phyloP scores from a whole-genome alignment of 2,888 invertebrate genomes.

The Volucella bombylans region DNA sequence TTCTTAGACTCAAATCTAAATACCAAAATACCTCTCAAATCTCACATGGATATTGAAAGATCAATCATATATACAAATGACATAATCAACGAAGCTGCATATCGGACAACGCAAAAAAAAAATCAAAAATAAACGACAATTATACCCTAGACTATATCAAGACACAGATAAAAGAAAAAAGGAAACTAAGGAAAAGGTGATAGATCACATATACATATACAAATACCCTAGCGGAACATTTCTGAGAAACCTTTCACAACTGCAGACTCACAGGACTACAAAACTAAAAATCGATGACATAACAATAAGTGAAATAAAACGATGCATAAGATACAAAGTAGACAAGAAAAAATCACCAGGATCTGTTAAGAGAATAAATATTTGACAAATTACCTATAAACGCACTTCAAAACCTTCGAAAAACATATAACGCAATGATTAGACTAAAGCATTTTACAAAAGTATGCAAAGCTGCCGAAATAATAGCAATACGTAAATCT shows the following conservation, averaged over 20 bases:
- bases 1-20: no score
- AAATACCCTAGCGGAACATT: background rate
- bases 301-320: constrained; percentile 12
- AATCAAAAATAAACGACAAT: no score
- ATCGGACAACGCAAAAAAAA: no score
- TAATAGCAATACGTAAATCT: background rate
- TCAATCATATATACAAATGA: no score
- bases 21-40: no score
- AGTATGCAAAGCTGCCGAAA: background rate
- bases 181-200: background rate
- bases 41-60: no score
- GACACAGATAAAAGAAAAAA: background rate
- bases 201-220: background rate
- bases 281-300: background rate
- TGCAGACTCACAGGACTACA: background rate
- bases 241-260: background rate
- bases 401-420: background rate
- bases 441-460: background rate
- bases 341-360: background rate
- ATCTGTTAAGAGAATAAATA: background rate
- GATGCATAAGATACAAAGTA: constrained; percentile 4
- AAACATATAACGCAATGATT: no score
- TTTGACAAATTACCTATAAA: constrained; percentile 6
- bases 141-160: no score
- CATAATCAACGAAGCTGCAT: no score